Evolutionary conservation across 2,888 invertebrate species (phyloP).

Genomic region (Bellardia bayeri): DNA sequence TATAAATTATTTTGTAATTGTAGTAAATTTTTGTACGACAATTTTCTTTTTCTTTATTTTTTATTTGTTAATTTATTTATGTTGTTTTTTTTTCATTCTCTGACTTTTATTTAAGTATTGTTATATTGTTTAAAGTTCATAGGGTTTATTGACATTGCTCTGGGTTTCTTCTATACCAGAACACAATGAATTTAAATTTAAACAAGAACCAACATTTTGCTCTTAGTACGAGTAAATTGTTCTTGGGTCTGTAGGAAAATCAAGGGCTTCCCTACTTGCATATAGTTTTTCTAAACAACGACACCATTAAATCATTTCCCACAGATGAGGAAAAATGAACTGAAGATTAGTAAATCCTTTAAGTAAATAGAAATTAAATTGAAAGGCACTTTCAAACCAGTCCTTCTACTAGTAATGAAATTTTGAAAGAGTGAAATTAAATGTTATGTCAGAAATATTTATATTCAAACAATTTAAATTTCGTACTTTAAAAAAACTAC

Average conservation of each 20-base stretch:
- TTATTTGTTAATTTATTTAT: constrained; percentile 24
- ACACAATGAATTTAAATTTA: constrained; percentile 33
- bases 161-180: constrained; percentile 20
- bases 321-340: too few relatives aligned
- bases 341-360: too few relatives aligned
- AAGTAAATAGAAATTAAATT: too few relatives aligned
- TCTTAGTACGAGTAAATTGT: constrained; percentile 22
- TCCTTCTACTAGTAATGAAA: too few relatives aligned
- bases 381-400: too few relatives aligned
- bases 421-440: too few relatives aligned
- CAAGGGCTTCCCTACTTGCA: constrained; percentile 67
- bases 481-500: background rate
- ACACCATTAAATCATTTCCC: constrained; percentile 33
- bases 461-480: background rate
- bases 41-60: constrained; percentile 18
- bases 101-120: constrained; percentile 22
- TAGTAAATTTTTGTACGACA: constrained; percentile 53
- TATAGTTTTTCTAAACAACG: constrained; percentile 5
- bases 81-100: constrained; percentile 49
- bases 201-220: constrained; percentile 16
- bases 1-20: constrained; percentile 66
- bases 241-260: constrained; percentile 59
- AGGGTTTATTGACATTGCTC: constrained; percentile 68
- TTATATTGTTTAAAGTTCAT: constrained; percentile 61
- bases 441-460: too few relatives aligned